phyloP scores from a whole-genome alignment of 2,888 invertebrate species.

The Latrodectus hesperus region DNA sequence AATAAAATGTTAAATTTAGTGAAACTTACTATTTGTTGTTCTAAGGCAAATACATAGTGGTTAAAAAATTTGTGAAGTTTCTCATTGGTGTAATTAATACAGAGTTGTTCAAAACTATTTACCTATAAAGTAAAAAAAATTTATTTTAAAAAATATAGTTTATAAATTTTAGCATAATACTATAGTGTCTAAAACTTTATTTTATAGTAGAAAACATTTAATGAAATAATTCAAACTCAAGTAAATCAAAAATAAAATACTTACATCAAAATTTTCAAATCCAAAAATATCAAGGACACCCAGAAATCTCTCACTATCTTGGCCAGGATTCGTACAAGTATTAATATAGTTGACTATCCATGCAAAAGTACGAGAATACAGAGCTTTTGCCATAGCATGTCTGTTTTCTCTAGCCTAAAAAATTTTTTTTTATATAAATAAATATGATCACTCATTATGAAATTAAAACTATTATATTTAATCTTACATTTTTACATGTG shows the following conservation, averaged over 20 bases:
- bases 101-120: conserved; percentile 94
- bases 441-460: too few species aligned
- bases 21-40: conserved; percentile 90
- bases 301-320: conserved; percentile 85
- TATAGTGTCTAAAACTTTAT: too few species aligned
- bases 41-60: conserved; percentile 94
- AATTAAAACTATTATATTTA: too few species aligned
- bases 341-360: conserved; percentile 95
- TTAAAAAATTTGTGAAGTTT: conserved; percentile 97
- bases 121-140: conserved; percentile 72
- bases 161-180: too few species aligned
- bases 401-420: conserved; percentile 89
- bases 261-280: conserved; percentile 88
- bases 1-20: not conserved
- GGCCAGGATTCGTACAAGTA: conserved; percentile 91
- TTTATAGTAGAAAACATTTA: too few species aligned
- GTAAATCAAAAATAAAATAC: not conserved
- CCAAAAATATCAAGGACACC: conserved; percentile 95
- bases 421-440: conserved; percentile 8
- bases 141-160: not conserved
- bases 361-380: conserved; percentile 91
- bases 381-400: conserved; percentile 93
- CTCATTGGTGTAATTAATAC: conserved; percentile 95
- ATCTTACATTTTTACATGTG: too few species aligned
- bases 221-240: too few species aligned